Conservation (phyloP, 2,888 invertebrate genomes). For the Spodoptera exigua region DNA sequence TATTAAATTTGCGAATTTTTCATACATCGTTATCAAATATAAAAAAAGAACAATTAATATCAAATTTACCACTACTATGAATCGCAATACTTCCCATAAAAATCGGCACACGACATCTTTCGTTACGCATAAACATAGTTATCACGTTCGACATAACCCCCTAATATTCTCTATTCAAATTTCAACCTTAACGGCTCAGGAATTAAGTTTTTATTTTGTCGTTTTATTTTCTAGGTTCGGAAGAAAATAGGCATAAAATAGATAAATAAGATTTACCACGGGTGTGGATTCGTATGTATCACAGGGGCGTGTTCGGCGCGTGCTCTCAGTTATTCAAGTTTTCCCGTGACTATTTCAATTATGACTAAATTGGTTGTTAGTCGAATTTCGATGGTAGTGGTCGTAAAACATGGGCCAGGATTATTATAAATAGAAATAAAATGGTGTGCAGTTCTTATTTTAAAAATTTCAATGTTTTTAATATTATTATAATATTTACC, state of each 20-base stretch:
- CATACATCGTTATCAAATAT: too few species aligned
- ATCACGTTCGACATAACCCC: slow-evolving; percentile 44
- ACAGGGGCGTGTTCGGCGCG: slow-evolving; percentile 81
- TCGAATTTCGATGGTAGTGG: slow-evolving; percentile 31
- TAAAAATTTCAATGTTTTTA: too few species aligned
- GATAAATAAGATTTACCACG: slow-evolving; percentile 80
- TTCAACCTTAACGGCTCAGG: neutral
- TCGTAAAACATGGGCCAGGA: slow-evolving; percentile 11
- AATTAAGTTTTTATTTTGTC: slow-evolving; percentile 1
- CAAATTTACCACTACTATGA: slow-evolving; percentile 63
- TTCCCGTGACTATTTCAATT: slow-evolving; percentile 83
- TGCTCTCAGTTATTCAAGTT: slow-evolving; percentile 75
- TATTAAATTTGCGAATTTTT: too few species aligned
- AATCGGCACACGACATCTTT: slow-evolving; percentile 83
- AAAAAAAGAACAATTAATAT: slow-evolving; percentile 48
- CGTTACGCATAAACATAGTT: slow-evolving; percentile 67
- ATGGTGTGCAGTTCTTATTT: too few species aligned
- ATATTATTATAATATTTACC: too few species aligned
- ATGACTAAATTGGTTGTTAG: slow-evolving; percentile 54
- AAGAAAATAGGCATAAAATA: slow-evolving; percentile 76
- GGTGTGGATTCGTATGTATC: slow-evolving; percentile 78
- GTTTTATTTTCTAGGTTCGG: neutral
- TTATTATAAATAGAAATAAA: too few species aligned
- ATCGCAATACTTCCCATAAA: slow-evolving; percentile 80
- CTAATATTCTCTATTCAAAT: slow-evolving; percentile 2